Evolutionary conservation across 2,113 vertebrate genomes (phyloP).

Genomic region (Nothocercus nigrocapillus): DNA sequence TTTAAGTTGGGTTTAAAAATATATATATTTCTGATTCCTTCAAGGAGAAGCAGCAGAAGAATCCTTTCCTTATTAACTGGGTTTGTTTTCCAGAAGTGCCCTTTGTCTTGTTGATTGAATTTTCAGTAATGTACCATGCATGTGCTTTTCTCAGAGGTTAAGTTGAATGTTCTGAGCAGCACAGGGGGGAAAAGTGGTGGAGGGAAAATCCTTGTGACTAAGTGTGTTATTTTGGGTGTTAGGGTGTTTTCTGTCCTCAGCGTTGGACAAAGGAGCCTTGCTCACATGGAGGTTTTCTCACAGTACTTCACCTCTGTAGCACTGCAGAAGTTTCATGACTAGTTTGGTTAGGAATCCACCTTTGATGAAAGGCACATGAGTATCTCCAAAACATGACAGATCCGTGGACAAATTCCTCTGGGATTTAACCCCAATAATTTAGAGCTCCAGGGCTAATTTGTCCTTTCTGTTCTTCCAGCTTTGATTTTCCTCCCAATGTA

Average conservation of each 20-base stretch:
- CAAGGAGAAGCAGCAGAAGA: background rate
- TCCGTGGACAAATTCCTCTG: background rate
- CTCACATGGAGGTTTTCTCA: background rate
- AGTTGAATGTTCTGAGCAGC: background rate
- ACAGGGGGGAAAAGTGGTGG: background rate
- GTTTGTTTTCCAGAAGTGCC: background rate
- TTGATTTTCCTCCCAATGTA: background rate
- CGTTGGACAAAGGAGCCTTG: background rate
- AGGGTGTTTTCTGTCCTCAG: background rate
- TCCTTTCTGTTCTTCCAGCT: background rate
- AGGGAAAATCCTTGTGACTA: background rate
- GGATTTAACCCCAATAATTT: background rate
- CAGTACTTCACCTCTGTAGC: background rate
- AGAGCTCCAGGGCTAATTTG: background rate
- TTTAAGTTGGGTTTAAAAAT: background rate
- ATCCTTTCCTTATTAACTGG: background rate
- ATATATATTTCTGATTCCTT: background rate
- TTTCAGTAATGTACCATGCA: background rate
- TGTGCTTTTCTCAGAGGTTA: background rate
- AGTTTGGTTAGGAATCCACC: background rate
- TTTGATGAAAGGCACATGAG: background rate
- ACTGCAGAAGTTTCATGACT: fast-evolving
- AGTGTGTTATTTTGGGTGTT: background rate
- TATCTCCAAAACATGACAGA: background rate
- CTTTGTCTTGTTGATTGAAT: background rate